These are phyloP conservation scores for Ischnura elegans DNA, from an alignment of 2,888 invertebrate species.

Conservation along the genomic window DNA sequence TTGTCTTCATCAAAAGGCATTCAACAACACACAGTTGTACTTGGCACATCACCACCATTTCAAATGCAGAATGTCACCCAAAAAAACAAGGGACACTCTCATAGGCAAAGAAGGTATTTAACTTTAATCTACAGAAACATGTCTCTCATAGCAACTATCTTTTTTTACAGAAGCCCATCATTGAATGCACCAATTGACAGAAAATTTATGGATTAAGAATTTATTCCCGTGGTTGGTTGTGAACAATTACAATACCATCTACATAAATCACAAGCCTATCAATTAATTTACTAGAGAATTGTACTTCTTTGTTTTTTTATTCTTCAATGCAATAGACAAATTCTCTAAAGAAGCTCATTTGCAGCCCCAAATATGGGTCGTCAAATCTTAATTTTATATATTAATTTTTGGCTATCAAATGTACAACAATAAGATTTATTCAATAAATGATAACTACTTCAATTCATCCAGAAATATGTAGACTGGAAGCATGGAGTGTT, in stretches of 20 bases:
- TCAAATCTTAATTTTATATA: slow-evolving; percentile 48
- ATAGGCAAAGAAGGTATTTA: slow-evolving; percentile 62
- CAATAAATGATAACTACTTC: slow-evolving; percentile 32
- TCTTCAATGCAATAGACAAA: slow-evolving; percentile 34
- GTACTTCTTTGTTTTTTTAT: slow-evolving; percentile 63
- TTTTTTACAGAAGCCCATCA: slow-evolving; percentile 60
- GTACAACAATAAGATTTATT: slow-evolving; percentile 29
- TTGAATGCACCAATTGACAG: slow-evolving; percentile 64
- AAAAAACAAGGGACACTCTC: slow-evolving; percentile 46
- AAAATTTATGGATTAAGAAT: slow-evolving; percentile 63
- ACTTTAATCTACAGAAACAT: slow-evolving; percentile 60
- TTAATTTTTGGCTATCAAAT: slow-evolving; percentile 59
- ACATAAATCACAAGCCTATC: slow-evolving; percentile 66
- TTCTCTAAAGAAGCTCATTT: slow-evolving; percentile 63
- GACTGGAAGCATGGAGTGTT: slow-evolving; percentile 41
- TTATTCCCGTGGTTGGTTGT: slow-evolving; percentile 56
- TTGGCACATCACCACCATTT: slow-evolving; percentile 66
- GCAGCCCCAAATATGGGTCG: slow-evolving; percentile 43
- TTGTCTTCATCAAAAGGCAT: slow-evolving; percentile 66
- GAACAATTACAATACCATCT: slow-evolving; percentile 63
- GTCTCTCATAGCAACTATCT: slow-evolving; percentile 42
- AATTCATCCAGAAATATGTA: slow-evolving; percentile 47
- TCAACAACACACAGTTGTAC: slow-evolving; percentile 66
- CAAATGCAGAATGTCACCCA: slow-evolving; percentile 64
- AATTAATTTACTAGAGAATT: slow-evolving; percentile 59